phyloP scores from a whole-genome alignment of 2,113 vertebrate genomes.

The Grallaria varia region DNA sequence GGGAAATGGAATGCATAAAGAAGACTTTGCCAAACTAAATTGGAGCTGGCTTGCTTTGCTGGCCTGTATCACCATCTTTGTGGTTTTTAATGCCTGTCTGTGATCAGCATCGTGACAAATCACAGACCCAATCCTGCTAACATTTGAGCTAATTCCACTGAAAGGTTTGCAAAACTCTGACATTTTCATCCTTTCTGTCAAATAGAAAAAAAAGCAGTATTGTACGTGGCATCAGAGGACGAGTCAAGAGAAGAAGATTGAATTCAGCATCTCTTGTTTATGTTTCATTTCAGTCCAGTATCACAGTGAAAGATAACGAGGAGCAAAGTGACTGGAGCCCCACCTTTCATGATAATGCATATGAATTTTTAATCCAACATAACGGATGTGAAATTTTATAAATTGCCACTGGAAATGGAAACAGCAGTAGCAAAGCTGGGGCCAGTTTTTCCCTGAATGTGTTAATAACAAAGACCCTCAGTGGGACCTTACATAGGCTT shows the following conservation, averaged over 20 bases:
- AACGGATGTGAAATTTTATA: not conserved
- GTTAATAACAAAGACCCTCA: constrained; percentile 33
- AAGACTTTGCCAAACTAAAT: not conserved
- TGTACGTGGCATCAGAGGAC: not conserved
- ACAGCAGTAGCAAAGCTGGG: not conserved
- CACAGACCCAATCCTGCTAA: not conserved
- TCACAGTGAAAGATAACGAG: not conserved
- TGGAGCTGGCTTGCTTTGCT: not conserved
- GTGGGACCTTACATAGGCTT: constrained; percentile 16
- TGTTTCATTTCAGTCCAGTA: not conserved
- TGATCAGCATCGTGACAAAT: not conserved
- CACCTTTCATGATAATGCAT: not conserved
- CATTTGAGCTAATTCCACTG: not conserved
- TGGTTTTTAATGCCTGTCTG: not conserved
- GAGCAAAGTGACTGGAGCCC: not conserved
- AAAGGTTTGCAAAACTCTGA: not conserved
- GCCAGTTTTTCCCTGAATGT: not conserved
- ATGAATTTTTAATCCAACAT: not conserved
- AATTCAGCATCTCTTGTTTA: not conserved
- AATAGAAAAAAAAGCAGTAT: not conserved
- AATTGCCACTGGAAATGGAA: not conserved
- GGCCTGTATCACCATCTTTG: not conserved
- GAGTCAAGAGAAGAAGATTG: not conserved
- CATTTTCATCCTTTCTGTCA: not conserved
- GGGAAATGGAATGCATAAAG: not conserved